Base-by-base conservation (phyloP, 2,113 vertebrate species). In the Cynopterus brachyotis region DNA sequence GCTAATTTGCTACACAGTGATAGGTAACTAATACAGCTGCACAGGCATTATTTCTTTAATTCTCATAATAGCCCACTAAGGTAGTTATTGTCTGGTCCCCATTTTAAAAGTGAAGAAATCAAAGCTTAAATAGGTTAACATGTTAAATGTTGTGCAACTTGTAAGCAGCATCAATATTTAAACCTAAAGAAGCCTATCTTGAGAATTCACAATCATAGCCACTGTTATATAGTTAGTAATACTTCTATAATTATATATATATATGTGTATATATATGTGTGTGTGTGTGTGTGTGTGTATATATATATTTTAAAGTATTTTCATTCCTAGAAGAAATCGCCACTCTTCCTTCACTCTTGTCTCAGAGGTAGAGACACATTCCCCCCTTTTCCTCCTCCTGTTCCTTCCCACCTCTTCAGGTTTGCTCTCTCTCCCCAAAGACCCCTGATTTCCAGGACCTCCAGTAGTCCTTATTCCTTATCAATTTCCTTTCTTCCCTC, bases 191-290 rank as follows among this genome's bases (percentile, higher is more conserved):
- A 94, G 28, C 32, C 50, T 67, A 24, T 89, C 16, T 42, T 69
- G n/a, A 96, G 67, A 94, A 81, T 13, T 5, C 45, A 28, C 28
- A 24, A 24, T 70, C 60, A 81, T 69, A 80, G 76, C 59, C 30
- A 81, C 26, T 69, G 8, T 40, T 92, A 57, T 3, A 84, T 9
- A 75, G 57, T 53, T 91, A 17, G 30, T 55, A 83, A 42, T 80
- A 87, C 83, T 88, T 94, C 50, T 59, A 57, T 70, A 86, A 76
- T 82, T 37, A 90, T 86, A 91, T 90, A 82, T 55, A 40, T 16
- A 80, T 64, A 76, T 55, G 60, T 86, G 89, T 90, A 82, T 55
- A 40, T 16, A 80, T 64, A 76, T 55, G n/a, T n/a, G n/a, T n/a
- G n/a, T n/a, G n/a, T n/a, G n/a, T n/a, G n/a, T n/a, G n/a, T n/a